Evolutionary conservation across 2,113 vertebrate genomes (phyloP).

Genomic region (Brienomyrus longianalis): DNA sequence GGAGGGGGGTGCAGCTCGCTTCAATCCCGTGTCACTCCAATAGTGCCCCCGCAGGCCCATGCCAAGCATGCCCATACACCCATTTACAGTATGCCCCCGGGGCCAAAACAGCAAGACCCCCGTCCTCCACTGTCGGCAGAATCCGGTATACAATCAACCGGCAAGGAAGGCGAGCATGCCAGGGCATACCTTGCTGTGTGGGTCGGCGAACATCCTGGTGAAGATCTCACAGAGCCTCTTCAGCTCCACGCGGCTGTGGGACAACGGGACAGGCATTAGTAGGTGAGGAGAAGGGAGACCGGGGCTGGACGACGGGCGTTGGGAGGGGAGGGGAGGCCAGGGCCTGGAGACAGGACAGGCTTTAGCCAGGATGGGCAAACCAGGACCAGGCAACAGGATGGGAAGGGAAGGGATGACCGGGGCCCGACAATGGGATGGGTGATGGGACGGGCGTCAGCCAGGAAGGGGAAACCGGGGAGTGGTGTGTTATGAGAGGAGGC

Average conservation of each 20-base stretch:
- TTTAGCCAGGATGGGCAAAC: no score
- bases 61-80: neutral
- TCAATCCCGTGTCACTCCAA: neutral
- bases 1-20: neutral
- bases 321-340: no score
- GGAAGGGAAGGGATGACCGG: neutral
- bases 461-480: slow-evolving; percentile 29
- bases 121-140: slow-evolving; percentile 47
- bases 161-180: neutral
- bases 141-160: slow-evolving; percentile 55
- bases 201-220: slow-evolving; percentile 97
- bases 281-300: slow-evolving; percentile 27
- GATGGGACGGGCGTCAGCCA: neutral
- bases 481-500: neutral
- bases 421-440: no score
- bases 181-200: slow-evolving; percentile 88
- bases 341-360: no score
- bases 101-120: neutral
- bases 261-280: neutral
- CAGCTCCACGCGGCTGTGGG: slow-evolving; percentile 84
- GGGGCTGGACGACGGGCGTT: no score
- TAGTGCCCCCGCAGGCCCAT: neutral
- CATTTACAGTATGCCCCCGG: neutral
- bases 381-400: no score
- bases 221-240: slow-evolving; percentile 98